Base-by-base conservation (phyloP, 2,797 vertebrate genomes). In the Peromyscus nudipes region DNA sequence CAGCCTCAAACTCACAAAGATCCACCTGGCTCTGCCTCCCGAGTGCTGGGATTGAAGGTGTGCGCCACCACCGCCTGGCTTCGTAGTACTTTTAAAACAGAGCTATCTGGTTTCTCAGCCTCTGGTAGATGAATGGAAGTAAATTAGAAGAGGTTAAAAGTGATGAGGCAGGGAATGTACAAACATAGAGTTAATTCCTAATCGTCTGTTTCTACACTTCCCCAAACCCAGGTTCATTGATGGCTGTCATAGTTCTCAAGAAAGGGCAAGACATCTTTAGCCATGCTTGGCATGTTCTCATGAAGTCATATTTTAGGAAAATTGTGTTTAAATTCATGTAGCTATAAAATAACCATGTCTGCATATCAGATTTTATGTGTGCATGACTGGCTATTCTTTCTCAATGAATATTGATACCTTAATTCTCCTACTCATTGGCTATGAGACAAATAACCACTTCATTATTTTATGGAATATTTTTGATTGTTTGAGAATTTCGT, bases 81-180 rank as follows among this genome's bases (percentile, higher is more conserved):
- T 87, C 76, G 13, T 34, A 76, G 25, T 95, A 95, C 23, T 95
- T 96, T 94, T 69, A 87, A 91, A 91, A n/a, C 80, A 89, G 62
- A 79, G n/a, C 91, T 89, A 95, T 92, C 60, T 94, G 8, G 34
- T 81, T 91, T 94, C 80, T 96, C 91, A 85, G 75, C 27, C n/a
- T 96, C 83, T 97, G 83, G 40, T 73, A 86, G 81, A 91, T 94
- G 73, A 94, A 69, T 49, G 82, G 73, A 93, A 55, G 40, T 75
- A 92, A 93, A 95, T 37, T 4, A 84, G 79, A 81, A 96, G 94
- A 95, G 52, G 43, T 96, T 89, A 96, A 75, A 94, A 94, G 17
- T 65, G 95, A 17, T 91, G 69, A 90, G 27, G n/a, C 57, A 95
- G 81, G 80, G 37, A 62, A 82, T 57, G 17, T 86, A 65, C 0